These are phyloP conservation scores for Leptinotarsa juncta DNA, from an alignment of 2,888 invertebrate species.

Conservation along the genomic window DNA sequence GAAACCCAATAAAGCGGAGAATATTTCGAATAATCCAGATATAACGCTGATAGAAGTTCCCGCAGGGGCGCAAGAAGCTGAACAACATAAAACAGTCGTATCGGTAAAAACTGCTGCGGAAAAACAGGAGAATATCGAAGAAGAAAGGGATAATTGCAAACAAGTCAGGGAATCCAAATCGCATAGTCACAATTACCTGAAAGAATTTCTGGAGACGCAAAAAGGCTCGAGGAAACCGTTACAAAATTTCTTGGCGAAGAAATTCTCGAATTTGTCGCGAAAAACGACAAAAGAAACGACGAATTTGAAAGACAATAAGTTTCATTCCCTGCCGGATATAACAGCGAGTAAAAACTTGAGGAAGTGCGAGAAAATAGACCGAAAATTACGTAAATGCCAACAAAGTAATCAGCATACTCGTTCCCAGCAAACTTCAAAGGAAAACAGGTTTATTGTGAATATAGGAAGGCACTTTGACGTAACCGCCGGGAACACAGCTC, in stretches of 20 bases:
- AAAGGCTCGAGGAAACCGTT: conserved; percentile 63
- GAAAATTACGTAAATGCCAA: conserved; percentile 71
- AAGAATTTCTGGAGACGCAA: conserved; percentile 63
- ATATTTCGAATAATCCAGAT: conserved; percentile 31
- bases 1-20: conserved; percentile 23
- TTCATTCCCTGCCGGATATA: conserved; percentile 78
- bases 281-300: conserved; percentile 57
- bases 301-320: conserved; percentile 74
- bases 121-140: conserved; percentile 38
- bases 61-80: conserved; percentile 41
- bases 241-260: conserved; percentile 64
- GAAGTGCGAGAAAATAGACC: conserved; percentile 79
- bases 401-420: conserved; percentile 46
- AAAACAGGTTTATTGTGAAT: conserved; percentile 64
- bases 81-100: conserved; percentile 62
- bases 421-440: conserved; percentile 38
- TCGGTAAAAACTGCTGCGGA: conserved; percentile 51
- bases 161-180: conserved; percentile 56
- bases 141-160: conserved; percentile 39
- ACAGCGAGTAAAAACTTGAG: conserved; percentile 77
- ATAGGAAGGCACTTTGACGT: conserved; percentile 65
- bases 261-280: conserved; percentile 59
- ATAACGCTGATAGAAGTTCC: conserved; percentile 54
- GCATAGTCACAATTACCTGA: conserved; percentile 64
- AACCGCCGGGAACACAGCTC: conserved; percentile 58